Conservation (phyloP, 2,113 vertebrate genomes). For the Heloderma charlesbogerti region DNA sequence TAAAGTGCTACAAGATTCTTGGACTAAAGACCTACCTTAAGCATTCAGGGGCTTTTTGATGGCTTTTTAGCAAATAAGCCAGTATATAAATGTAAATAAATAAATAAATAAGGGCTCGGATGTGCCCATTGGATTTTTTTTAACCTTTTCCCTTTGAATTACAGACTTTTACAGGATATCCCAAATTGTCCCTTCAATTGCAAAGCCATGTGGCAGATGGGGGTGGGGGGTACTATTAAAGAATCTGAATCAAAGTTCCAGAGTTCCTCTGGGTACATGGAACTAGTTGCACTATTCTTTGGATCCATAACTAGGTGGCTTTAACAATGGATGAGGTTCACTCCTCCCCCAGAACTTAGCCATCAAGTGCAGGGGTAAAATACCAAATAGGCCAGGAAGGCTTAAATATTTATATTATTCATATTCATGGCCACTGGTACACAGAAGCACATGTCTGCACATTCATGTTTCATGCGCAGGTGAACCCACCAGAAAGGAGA, state of each 20-base stretch:
- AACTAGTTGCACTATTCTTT: background rate
- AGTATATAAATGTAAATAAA: too few relatives aligned
- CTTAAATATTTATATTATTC: background rate
- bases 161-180: background rate
- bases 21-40: too few relatives aligned
- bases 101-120: background rate
- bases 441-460: fast-evolving
- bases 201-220: background rate
- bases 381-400: background rate
- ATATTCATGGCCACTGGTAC: background rate
- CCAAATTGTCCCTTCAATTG: background rate
- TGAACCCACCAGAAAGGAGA: background rate
- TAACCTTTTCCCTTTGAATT: background rate
- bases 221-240: background rate
- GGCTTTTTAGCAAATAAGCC: too few relatives aligned
- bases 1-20: too few relatives aligned
- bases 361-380: background rate
- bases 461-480: too few relatives aligned
- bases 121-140: background rate
- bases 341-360: background rate
- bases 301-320: background rate
- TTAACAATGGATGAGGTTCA: background rate
- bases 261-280: background rate
- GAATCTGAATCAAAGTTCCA: background rate
- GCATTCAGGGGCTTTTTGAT: too few relatives aligned